A percentile compares a stretch with the other conserved stretches of the same genome.
Conservation (phyloP, 2,113 vertebrate species). For the Athene cunicularia region DNA sequence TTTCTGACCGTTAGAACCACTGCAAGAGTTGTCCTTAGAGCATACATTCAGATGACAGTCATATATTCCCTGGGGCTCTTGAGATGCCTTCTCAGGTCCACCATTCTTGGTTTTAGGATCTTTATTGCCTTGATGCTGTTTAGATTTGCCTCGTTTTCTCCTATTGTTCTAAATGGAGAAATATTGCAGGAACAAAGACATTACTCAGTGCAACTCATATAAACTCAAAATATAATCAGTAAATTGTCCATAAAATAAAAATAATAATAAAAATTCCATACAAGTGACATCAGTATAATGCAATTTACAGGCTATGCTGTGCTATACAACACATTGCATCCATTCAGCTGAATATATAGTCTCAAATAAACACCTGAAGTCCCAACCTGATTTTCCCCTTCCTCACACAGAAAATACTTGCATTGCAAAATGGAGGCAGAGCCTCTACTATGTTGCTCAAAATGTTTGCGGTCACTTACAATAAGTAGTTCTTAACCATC, state of each 20-base stretch:
- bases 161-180: constrained; percentile 74
- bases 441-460: neutral
- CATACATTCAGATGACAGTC: constrained; percentile 41
- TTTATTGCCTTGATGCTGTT: constrained; percentile 76
- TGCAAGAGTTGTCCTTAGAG: constrained; percentile 63
- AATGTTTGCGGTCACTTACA: neutral
- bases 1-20: constrained; percentile 57
- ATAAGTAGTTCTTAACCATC: neutral
- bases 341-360: neutral
- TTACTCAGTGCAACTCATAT: neutral
- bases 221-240: neutral
- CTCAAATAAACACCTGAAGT: neutral
- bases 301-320: neutral
- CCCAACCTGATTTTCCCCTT: neutral
- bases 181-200: neutral
- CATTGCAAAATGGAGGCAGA: neutral
- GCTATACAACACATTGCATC: neutral
- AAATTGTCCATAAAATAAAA: neutral
- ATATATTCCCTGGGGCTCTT: constrained; percentile 19
- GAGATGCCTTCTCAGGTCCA: constrained; percentile 40
- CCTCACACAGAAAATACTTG: neutral
- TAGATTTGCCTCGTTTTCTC: constrained; percentile 82
- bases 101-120: constrained; percentile 70
- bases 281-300: neutral
- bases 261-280: neutral